Conservation (phyloP, 1,140 invertebrate genomes). For the Oreohelix idahoensis region DNA sequence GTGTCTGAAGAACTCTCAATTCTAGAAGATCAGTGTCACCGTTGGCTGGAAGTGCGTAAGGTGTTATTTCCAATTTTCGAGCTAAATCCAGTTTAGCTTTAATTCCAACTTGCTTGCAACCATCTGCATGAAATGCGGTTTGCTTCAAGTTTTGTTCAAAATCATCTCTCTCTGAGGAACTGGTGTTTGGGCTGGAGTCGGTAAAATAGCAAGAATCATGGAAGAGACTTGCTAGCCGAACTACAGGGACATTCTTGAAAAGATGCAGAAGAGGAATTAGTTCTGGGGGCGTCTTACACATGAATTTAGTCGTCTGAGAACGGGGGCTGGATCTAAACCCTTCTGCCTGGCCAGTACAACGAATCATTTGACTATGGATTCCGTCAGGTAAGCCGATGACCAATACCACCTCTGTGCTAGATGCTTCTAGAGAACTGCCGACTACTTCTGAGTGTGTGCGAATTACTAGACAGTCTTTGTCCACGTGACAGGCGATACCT, state of each 20-base stretch:
- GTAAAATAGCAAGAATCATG: conserved; percentile 28
- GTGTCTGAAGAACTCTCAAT: too few relatives aligned
- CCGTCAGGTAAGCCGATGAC: background rate
- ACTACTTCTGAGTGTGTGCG: conserved; percentile 14
- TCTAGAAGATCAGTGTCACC: too few relatives aligned
- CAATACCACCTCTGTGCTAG: background rate
- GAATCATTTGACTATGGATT: background rate
- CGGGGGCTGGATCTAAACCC: background rate
- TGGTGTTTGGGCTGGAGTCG: conserved; percentile 8
- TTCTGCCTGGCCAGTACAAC: background rate
- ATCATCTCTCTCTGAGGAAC: background rate
- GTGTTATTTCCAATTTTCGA: too few relatives aligned
- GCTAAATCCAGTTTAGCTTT: too few relatives aligned
- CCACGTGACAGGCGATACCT: conserved; percentile 5
- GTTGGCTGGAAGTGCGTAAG: too few relatives aligned
- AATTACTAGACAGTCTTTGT: background rate
- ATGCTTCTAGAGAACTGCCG: conserved; percentile 1
- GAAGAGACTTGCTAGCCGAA: background rate
- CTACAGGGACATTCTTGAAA: background rate
- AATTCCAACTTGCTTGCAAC: too few relatives aligned
- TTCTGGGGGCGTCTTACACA: background rate
- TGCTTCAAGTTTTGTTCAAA: background rate
- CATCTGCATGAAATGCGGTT: too few relatives aligned
- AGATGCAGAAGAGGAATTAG: background rate
- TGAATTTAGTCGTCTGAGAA: conserved; percentile 9